Percentiles rank a stretch among this genome's conserved stretches.
Evolutionary conservation across 2,113 vertebrate genomes (phyloP).

Genomic region (Syngnathus scovelli): DNA sequence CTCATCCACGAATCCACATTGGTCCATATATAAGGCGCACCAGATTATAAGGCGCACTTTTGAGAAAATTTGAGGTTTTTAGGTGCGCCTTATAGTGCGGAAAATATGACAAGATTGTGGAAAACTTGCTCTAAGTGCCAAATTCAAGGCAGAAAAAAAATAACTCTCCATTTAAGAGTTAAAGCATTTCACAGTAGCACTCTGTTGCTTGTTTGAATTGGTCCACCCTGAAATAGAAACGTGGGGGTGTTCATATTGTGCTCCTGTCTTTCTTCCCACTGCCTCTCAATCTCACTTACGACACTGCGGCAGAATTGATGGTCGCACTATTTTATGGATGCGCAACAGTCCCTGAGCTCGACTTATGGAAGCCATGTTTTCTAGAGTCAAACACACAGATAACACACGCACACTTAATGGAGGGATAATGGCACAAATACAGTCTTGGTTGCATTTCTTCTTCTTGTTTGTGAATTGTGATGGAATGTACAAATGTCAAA

Average conservation of each 20-base stretch:
- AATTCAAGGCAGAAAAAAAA: too few relatives aligned
- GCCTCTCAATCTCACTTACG: constrained; percentile 47
- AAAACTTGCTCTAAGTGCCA: too few relatives aligned
- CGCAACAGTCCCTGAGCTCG: constrained; percentile 29
- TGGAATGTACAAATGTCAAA: constrained; percentile 51
- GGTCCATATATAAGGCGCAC: too few relatives aligned
- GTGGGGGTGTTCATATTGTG: constrained; percentile 22
- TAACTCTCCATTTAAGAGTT: background rate
- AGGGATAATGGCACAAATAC: constrained; percentile 10
- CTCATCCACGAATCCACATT: too few relatives aligned
- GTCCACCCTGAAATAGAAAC: constrained; percentile 45
- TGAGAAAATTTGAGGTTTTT: too few relatives aligned
- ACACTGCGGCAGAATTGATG: constrained; percentile 32
- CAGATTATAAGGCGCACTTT: too few relatives aligned
- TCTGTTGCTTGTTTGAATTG: background rate
- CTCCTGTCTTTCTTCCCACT: constrained; percentile 19
- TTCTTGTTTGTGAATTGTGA: constrained; percentile 45
- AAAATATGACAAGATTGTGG: too few relatives aligned
- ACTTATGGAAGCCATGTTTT: constrained; percentile 30
- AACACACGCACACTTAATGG: constrained; percentile 3
- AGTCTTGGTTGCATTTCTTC: constrained; percentile 36
- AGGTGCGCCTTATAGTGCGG: too few relatives aligned
- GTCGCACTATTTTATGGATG: constrained; percentile 31
- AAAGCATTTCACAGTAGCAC: background rate
- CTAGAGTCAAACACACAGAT: constrained; percentile 16